Base-by-base conservation (phyloP, 2,113 vertebrate genomes). In the Neodon shergylaensis region DNA sequence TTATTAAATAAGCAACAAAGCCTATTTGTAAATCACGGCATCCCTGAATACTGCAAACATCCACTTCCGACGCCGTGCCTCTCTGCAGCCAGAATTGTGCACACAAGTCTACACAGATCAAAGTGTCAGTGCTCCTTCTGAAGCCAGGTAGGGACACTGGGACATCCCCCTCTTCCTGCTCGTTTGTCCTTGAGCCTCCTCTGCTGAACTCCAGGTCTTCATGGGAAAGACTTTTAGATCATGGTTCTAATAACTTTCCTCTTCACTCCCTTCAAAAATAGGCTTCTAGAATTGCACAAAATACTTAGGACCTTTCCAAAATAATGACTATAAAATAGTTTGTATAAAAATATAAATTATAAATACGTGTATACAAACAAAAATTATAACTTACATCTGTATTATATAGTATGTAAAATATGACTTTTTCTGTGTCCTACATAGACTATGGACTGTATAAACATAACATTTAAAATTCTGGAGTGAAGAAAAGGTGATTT, bases 1-100 rank as follows among this genome's bases (percentile, higher is more conserved):
- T 94, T 91, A 88, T 94, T 97, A 96, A 96, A 93, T 92, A 96
- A 97, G 84, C 72, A 77, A 61, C 31, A 95, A 95, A 82, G 11
- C 31, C 61, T 58, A 89, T 63, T 95, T 97, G 82, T 92, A 95
- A 97, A 92, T 83, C 94, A 95, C 68, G 96, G n/a, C 33, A 92
- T 28, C 54, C 42, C 17, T 11, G 42, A 95, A 49, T 92, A 95
- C 94, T 58, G 44, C 28, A 90, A 95, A 85, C 72, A 54, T 44
- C 79, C 94, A 74, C 3, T 9, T 90, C 16, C 49, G 82, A 88
- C 19, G 44, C 14, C 82, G 1, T 73, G 39, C 21, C 90, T 22
- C 70, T 85, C 85, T 81, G 94, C 42, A 70, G 95, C 74, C 70
- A 28, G 86, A 83, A 42, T 76, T 44, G 49, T 47, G 49, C 10